Base-by-base conservation (phyloP, 2,888 invertebrate species). In the Papilio demoleus region DNA sequence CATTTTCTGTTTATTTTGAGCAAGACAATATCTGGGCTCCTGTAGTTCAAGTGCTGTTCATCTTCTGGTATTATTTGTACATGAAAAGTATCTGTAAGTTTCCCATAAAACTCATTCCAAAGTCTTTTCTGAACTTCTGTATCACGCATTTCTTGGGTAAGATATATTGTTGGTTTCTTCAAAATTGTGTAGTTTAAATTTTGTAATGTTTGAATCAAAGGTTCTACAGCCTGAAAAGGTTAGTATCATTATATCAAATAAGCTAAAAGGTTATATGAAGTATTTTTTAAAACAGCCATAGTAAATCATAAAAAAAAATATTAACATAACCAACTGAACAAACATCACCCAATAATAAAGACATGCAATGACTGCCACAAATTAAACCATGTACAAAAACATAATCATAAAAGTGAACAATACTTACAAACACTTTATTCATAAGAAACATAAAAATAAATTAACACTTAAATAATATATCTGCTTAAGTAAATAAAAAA, bases 71-170 rank as follows among this genome's bases (percentile, higher is more conserved):
- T 92, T 76, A 90, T 82, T 66, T 87, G 86, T n/a, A 90, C 78
- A 73, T 80, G 72, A 77, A 89, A 91, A 70, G 73, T 73, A 31
- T 86, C 82, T 59, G 71, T 71, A 8, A 92, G 71, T 72, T 87
- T 88, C 60, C 88, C 83, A 81, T 85, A 86, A 77, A 93, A 93
- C 36, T 75, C 76, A 65, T 79, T 79, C 92, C 92, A 93, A 11
- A 89, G 72, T 65, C 76, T 79, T 75, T 83, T 88, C 71, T 89
- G 87, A 68, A 93, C 88, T 45, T 94, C 94, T 12, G 94, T 93
- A 73, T 95, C 94, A 77, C 96, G 88, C 73, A 95, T 83, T 86
- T 96, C 96, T 88, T 96, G 96, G 70, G 94, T 94, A 72, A 96
- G 86, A 72, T 95, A 90, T 62, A 95, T 92, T 74, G 90, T 89